Conservation (phyloP, 2,113 vertebrate species). For the Microtus richardsoni region DNA sequence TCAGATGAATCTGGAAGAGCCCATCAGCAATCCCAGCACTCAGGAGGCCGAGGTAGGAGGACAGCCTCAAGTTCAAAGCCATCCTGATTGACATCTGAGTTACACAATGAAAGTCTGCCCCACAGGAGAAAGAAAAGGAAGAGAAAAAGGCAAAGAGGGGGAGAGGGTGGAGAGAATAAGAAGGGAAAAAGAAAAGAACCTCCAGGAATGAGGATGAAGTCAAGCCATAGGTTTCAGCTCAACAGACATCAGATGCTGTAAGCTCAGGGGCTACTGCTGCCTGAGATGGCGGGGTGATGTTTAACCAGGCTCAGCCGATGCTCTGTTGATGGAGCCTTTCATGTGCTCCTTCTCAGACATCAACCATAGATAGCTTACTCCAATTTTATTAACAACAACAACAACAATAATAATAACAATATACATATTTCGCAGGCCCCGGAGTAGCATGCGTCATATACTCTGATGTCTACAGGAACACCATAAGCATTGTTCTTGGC, state of each 20-base stretch:
- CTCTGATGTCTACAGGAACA: not conserved
- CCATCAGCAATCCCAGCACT: not conserved
- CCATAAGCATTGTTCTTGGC: not conserved
- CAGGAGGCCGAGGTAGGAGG: not conserved
- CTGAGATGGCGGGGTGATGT: not conserved
- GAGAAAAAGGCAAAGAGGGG: not conserved
- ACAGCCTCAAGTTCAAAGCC: not conserved
- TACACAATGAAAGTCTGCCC: not conserved
- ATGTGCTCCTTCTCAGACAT: not conserved
- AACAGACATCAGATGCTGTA: not conserved
- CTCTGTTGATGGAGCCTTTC: not conserved
- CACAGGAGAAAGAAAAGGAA: not conserved
- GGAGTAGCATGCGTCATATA: not conserved
- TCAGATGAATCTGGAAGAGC: not conserved
- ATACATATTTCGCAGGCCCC: not conserved
- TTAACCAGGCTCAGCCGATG: not conserved
- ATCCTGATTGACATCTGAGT: not conserved
- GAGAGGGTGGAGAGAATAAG: not conserved
- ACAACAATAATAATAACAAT: not conserved
- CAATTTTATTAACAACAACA: conserved; percentile 11
- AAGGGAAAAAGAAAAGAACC: not conserved
- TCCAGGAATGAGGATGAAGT: not conserved
- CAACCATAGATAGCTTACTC: not conserved
- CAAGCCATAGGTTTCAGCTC: not conserved
- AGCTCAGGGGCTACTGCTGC: not conserved